These are phyloP conservation scores for Drosophila gunungcola DNA, from an alignment of 1,140 invertebrate species.

Conservation along the genomic window DNA sequence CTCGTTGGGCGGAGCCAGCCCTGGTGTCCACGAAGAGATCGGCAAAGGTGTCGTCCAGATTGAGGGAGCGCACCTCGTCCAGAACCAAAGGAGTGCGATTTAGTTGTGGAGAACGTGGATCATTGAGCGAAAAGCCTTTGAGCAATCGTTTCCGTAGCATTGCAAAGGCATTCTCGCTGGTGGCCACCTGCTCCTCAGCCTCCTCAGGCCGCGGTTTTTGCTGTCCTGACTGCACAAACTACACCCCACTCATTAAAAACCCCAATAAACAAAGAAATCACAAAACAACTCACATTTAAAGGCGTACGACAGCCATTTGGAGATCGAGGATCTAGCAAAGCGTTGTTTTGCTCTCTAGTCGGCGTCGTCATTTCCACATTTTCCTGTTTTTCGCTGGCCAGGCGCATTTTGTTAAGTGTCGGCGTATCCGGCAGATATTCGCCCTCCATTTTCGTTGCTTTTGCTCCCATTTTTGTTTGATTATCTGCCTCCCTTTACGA, in stretches of 20 bases:
- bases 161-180: constrained; percentile 52
- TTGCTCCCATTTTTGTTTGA: constrained; percentile 63
- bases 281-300: constrained; percentile 54
- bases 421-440: constrained; percentile 72
- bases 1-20: constrained; percentile 15
- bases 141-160: constrained; percentile 68
- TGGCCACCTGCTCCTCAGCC: neutral
- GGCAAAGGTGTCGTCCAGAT: constrained; percentile 79
- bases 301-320: constrained; percentile 75
- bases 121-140: constrained; percentile 73
- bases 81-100: constrained; percentile 85
- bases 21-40: constrained; percentile 79
- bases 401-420: constrained; percentile 58
- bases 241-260: neutral
- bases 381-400: constrained; percentile 8
- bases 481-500: neutral
- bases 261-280: neutral
- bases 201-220: neutral
- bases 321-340: constrained; percentile 68
- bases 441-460: constrained; percentile 73
- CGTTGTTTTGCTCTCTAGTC: constrained; percentile 29
- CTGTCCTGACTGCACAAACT: constrained; percentile 42
- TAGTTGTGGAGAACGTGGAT: constrained; percentile 85
- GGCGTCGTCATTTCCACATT: constrained; percentile 39
- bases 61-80: constrained; percentile 74